Base-by-base conservation (phyloP, 2,888 invertebrate species). In the Torymus texanus region DNA sequence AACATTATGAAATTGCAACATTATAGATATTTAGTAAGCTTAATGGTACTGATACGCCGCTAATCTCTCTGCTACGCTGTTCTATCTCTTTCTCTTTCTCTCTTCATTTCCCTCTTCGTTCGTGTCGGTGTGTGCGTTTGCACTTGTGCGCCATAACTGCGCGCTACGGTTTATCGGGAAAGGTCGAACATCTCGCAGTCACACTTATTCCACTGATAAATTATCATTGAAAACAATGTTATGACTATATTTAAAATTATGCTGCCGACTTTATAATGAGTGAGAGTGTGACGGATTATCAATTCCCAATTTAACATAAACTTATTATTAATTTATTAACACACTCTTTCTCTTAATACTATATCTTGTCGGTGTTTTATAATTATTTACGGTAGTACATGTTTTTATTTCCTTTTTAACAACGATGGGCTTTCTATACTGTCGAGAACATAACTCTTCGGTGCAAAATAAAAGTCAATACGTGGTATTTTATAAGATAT, bases 131-230 rank as follows among this genome's bases (percentile, higher is more conserved):
- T 65, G 29, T 50, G 83, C 78, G 82, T 84, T 78, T 55, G 61
- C 62, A 41, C 29, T 50, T 65, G 18, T 8, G 58, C n/a, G 24
- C 16, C 51, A n/a, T 82, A 84, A 85, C 82, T 83, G 84, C 81
- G 41, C 41, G 41, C 41, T 82, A 85, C 84, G 83, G 84, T 82
- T 87, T 89, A 89, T 89, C 89, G 81, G 80, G 83, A 89, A 88
- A 89, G 88, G 88, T 89, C 90, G 89, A 86, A 88, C 87, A 88
- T 88, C 71, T 55, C 85, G 85, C 87, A 85, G 87, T 87, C 88
- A 88, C 87, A 87, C 85, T 88, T 87, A 86, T 84, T 85, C 83
- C 81, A 73, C 51, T 84, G 88, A 89, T 88, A 87, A 86, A 85
- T 85, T 88, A 89, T 89, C 87, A 84, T 85, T 85, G 85, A 84